Conservation (phyloP, 2,113 vertebrate genomes). For the Ictalurus furcatus region DNA sequence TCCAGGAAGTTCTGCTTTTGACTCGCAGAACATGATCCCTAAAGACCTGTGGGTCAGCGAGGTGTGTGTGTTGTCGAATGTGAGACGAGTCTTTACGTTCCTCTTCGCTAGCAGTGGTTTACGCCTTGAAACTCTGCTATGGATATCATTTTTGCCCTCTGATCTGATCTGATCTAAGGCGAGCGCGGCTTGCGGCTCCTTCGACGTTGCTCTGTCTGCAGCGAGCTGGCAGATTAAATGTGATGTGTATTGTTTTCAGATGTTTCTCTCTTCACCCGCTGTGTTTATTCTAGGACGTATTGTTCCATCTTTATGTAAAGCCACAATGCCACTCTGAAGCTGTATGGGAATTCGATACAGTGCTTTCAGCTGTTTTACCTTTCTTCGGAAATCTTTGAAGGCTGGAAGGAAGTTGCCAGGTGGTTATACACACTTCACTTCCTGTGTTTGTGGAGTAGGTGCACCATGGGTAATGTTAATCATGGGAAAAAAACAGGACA, state of each 20-base stretch:
- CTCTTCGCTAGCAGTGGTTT: not conserved
- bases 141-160: not conserved
- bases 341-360: constrained; percentile 61
- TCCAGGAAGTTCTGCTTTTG: not conserved
- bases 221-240: not conserved
- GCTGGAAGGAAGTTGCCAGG: constrained; percentile 27
- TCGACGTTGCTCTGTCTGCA: not conserved
- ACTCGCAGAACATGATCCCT: not conserved
- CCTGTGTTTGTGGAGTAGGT: constrained; percentile 42
- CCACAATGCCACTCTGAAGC: constrained; percentile 55
- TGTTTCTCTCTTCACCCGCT: not conserved
- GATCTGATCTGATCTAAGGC: not conserved
- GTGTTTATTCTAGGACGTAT: constrained; percentile 9
- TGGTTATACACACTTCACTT: constrained; percentile 32
- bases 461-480: constrained; percentile 34
- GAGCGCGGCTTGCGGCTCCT: not conserved
- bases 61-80: not conserved
- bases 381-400: constrained; percentile 37
- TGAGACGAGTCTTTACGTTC: not conserved
- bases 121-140: not conserved
- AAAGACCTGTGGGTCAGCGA: not conserved
- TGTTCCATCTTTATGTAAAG: constrained; percentile 60
- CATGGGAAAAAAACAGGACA: constrained; percentile 30
- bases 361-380: constrained; percentile 14
- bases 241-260: not conserved